Conservation (phyloP, 2,888 invertebrate species). For the Bellardia bayeri region DNA sequence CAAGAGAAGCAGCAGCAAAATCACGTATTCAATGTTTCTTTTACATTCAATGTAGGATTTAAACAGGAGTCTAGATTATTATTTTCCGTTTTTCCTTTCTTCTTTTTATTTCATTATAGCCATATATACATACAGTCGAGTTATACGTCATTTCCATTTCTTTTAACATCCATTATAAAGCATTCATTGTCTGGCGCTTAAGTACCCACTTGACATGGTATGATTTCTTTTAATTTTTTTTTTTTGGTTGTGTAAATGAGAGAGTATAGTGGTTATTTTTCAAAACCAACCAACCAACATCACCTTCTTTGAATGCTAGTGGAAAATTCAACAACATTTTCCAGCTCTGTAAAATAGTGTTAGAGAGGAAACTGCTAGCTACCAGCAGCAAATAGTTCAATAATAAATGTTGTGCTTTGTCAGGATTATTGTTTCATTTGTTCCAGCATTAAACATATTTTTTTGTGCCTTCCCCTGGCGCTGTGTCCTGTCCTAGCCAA, state of each 20-base stretch:
- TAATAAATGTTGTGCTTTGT: conserved; percentile 82
- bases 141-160: conserved; percentile 73
- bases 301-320: neutral
- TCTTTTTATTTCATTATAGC: conserved; percentile 54
- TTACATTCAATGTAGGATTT: conserved; percentile 63
- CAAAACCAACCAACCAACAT: conserved; percentile 1
- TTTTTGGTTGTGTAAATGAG: neutral
- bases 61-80: conserved; percentile 67
- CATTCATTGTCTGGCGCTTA: conserved; percentile 73
- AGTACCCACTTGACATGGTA: conserved; percentile 74
- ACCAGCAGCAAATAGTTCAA: conserved; percentile 77
- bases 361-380: conserved; percentile 24
- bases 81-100: conserved; percentile 33
- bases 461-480: neutral
- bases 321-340: conserved; percentile 47
- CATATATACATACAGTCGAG: conserved; percentile 63
- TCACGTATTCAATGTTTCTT: conserved; percentile 72
- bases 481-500: neutral
- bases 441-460: conserved; percentile 69
- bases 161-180: conserved; percentile 73
- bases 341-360: conserved; percentile 13
- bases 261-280: neutral
- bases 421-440: conserved; percentile 81
- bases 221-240: conserved; percentile 48
- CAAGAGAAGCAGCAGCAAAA: conserved; percentile 21